phyloP scores from a whole-genome alignment of 2,797 vertebrate species.

The Hippocampus kuda region DNA sequence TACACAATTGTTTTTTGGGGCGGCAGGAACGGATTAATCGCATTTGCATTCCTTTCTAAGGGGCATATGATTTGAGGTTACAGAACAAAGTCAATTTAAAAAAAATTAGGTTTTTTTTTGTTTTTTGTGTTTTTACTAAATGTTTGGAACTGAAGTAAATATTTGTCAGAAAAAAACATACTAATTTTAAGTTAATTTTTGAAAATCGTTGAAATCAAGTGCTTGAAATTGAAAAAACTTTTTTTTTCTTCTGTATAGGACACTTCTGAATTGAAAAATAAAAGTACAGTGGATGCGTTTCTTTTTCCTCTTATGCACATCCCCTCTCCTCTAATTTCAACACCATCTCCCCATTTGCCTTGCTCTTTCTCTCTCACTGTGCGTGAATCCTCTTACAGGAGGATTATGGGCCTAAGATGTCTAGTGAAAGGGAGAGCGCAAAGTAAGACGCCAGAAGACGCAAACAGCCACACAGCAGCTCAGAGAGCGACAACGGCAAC shows the following conservation, averaged over 20 bases:
- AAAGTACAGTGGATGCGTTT: not conserved
- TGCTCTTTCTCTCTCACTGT: conserved; percentile 12
- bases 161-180: no score
- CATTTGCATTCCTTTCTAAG: no score
- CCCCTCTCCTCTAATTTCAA: conserved; percentile 11
- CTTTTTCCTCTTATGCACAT: not conserved
- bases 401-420: conserved; percentile 68
- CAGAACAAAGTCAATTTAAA: no score
- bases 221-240: not conserved
- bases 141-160: no score
- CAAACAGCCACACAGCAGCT: conserved; percentile 11
- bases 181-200: no score
- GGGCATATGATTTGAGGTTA: no score
- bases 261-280: not conserved
- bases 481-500: conserved; percentile 20
- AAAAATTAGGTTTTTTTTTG: no score
- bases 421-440: conserved; percentile 23
- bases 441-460: conserved; percentile 10
- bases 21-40: no score
- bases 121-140: no score
- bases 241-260: not conserved
- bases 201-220: no score
- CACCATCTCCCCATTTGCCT: conserved; percentile 8
- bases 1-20: no score
- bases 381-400: conserved; percentile 66